Base-by-base conservation (phyloP, 2,888 invertebrate species). In the Drosophila algonquin region DNA sequence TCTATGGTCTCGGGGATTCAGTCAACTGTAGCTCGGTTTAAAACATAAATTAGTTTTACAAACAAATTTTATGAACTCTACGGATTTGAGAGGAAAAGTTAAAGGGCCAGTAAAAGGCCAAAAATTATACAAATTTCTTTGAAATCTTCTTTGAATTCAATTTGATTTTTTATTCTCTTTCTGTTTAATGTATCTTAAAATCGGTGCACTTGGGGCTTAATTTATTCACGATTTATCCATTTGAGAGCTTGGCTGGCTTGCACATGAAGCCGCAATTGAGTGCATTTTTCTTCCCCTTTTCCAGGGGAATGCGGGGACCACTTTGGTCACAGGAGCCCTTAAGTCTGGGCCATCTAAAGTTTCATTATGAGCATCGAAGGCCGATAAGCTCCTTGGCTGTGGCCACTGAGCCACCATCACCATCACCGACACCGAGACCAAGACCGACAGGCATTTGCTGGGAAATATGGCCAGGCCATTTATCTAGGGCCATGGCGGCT, bases 401-500 rank as follows among this genome's bases (percentile, higher is more conserved):
- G 73, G 63, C 46, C 75, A 65, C 55, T 2, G 21, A 21, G 21
- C 21, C 21, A 21, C 21, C 21, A 21, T 21, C 21, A 21, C 21
- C 21, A 0, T 3, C 21, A 21, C 21, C 21, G 21, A 21, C 21
- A 21, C 21, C 3, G 3, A 21, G 3, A 21, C 21, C 21, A 21
- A 16, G 53, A 57, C n/a, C 54, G 14, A 47, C 44, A 14, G 48
- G 18, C 55, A 44, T 47, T 68, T 75, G 32, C 63, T 30, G 30
- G 51, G 60, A 80, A 73, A 75, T 70, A 79, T 82, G 73, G 51
- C 68, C 75, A 67, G 69, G 64, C 65, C 64, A 82, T 81, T 68
- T 73, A 77, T 76, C 70, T 63, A 32, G 50, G 62, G 59, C 18
- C 44, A 51, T 57, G 48, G 48, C 27, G 40, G 63, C 65, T 50